Evolutionary conservation across 2,888 invertebrate genomes (phyloP).

Genomic region (Nomada ferruginata): DNA sequence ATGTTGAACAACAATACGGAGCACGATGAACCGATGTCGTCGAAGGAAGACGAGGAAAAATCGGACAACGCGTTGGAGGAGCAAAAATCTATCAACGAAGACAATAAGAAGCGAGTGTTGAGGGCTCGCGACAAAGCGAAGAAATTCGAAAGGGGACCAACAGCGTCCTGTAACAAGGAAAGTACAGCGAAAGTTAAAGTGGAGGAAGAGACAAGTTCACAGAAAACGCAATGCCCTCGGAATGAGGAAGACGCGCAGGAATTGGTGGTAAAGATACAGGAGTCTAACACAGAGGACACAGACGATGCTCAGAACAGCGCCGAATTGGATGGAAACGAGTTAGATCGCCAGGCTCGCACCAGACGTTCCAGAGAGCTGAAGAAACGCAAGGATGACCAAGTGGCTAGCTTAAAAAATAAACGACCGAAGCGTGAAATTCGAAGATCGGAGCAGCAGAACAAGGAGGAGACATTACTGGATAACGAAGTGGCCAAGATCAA

Average conservation of each 20-base stretch:
- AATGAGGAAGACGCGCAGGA: slow-evolving; percentile 33
- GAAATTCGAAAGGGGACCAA: slow-evolving; percentile 68
- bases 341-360: slow-evolving; percentile 74
- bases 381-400: slow-evolving; percentile 75
- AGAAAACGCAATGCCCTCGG: slow-evolving; percentile 17
- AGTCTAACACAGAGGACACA: slow-evolving; percentile 77
- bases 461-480: slow-evolving; percentile 81
- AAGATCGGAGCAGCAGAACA: slow-evolving; percentile 78
- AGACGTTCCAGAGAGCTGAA: slow-evolving; percentile 78
- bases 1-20: slow-evolving; percentile 31
- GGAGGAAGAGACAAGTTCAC: slow-evolving; percentile 46
- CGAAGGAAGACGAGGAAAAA: slow-evolving; percentile 33
- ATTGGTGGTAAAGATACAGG: slow-evolving; percentile 56
- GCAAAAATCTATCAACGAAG: slow-evolving; percentile 69
- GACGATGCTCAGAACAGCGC: slow-evolving; percentile 80
- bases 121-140: slow-evolving; percentile 76
- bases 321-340: slow-evolving; percentile 77
- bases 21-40: neutral
- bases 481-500: slow-evolving; percentile 83
- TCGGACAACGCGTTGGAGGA: slow-evolving; percentile 48
- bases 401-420: slow-evolving; percentile 67
- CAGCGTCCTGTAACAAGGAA: slow-evolving; percentile 41
- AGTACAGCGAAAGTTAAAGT: slow-evolving; percentile 55
- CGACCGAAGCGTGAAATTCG: slow-evolving; percentile 69
- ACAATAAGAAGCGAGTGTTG: slow-evolving; percentile 75